Base-by-base conservation (phyloP, 2,888 invertebrate genomes). In the Congeria kusceri region DNA sequence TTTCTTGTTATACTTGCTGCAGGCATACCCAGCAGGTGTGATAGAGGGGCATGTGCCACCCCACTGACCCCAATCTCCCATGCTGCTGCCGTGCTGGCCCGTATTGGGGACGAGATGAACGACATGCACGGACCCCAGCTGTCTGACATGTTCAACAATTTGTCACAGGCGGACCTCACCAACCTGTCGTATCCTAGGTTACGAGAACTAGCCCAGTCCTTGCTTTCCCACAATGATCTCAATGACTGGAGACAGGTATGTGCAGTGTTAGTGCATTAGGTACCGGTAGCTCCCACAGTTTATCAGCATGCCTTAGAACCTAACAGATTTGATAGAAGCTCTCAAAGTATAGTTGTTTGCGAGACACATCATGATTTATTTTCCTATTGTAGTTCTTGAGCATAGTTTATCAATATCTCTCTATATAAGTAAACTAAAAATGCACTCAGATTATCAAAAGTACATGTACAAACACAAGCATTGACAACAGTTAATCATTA, bases 101-200 rank as follows among this genome's bases (percentile, higher is more conserved):
- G 83, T 32, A 89, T 90, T 15, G 89, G 89, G 3, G 89, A 89
- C 72, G 86, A 87, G 61, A 85, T 89, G 4, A 80, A 80, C 18
- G 83, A 82, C 13, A 78, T 81, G 63, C 87, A 88, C 79, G 86
- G 78, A 18, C 28, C 71, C 9, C 81, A 80, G 27, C 47, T 87
- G 11, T 72, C 80, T 18, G 59, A 46, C n/a, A 84, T 86, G 20
- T 61, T 88, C 66, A 64, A 58, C 23, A 49, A 47, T 18, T 46
- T 84, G 15, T 66, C 80, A 61, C 59, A 64, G 57, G 27, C 77
- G 13, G 64, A 80, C 29, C 23, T 79, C 23, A 66, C 25, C 39
- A 71, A 58, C 20, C 59, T 88, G 57, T 79, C 87, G 1, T 89
- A 89, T 66, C 80, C 86, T 25, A 65, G 79, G n/a, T 88, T 89